These are phyloP conservation scores for Rhodinocichla rosea DNA, from an alignment of 2,113 vertebrate species.

Conservation along the genomic window DNA sequence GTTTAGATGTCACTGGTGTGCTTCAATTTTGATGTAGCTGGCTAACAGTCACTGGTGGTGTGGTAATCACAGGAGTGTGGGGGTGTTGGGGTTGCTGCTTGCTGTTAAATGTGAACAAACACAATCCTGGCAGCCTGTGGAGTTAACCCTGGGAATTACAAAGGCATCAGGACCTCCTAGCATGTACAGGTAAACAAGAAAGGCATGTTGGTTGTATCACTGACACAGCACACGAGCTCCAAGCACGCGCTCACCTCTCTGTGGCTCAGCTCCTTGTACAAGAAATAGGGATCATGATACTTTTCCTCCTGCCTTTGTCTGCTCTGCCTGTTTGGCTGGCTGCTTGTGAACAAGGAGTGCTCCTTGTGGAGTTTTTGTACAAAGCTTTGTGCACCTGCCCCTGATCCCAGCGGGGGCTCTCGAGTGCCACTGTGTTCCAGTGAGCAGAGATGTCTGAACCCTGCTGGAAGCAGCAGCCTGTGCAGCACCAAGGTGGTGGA, in stretches of 20 bases:
- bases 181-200: background rate
- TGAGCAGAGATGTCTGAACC: background rate
- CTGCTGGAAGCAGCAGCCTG: background rate
- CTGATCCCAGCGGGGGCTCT: background rate
- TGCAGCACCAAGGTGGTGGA: background rate
- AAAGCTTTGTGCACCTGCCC: background rate
- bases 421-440: accelerated
- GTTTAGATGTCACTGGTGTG: background rate
- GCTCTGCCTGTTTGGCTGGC: background rate
- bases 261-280: background rate
- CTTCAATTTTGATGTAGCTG: background rate
- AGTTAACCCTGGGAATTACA: background rate
- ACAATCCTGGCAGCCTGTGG: background rate
- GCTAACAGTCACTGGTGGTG: background rate
- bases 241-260: background rate
- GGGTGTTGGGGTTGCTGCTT: background rate
- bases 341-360: background rate
- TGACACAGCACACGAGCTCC: background rate
- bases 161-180: background rate
- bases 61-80: background rate
- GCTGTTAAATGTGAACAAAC: background rate
- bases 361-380: background rate
- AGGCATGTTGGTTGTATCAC: background rate
- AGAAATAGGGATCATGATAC: background rate
- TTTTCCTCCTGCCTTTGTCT: background rate